Conservation (phyloP, 1,140 invertebrate species). For the Brachionus sp. region DNA sequence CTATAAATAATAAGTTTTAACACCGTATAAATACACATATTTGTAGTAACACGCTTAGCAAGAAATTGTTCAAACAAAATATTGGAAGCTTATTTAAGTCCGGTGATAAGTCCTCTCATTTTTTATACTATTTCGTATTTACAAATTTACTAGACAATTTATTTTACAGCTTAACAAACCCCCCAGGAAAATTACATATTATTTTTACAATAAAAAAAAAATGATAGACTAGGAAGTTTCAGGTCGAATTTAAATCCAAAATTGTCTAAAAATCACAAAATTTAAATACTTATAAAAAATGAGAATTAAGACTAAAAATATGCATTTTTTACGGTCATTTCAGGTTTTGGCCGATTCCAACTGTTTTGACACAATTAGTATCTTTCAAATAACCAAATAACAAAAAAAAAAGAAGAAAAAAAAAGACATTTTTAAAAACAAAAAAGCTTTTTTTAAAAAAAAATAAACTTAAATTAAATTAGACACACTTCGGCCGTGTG, state of each 20-base stretch:
- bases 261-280: not conserved
- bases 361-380: not conserved
- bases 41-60: not conserved
- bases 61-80: conserved; percentile 1
- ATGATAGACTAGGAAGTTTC: conserved; percentile 14
- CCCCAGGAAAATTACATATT: not conserved
- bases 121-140: conserved; percentile 25
- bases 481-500: conserved; percentile 15
- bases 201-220: not conserved
- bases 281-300: not conserved
- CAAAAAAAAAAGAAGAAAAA: not conserved
- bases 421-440: not conserved
- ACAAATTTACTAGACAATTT: conserved; percentile 22
- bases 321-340: not conserved
- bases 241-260: not conserved
- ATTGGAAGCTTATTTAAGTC: not conserved
- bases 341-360: not conserved
- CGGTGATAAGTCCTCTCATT: conserved; percentile 15
- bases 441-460: conserved; percentile 41
- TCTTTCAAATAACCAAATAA: not conserved
- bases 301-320: conserved; percentile 10
- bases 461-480: not conserved
- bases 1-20: not conserved
- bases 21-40: conserved; percentile 42
- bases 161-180: not conserved